Base-by-base conservation (phyloP, 2,888 invertebrate species). In the Cerastis leucographa region DNA sequence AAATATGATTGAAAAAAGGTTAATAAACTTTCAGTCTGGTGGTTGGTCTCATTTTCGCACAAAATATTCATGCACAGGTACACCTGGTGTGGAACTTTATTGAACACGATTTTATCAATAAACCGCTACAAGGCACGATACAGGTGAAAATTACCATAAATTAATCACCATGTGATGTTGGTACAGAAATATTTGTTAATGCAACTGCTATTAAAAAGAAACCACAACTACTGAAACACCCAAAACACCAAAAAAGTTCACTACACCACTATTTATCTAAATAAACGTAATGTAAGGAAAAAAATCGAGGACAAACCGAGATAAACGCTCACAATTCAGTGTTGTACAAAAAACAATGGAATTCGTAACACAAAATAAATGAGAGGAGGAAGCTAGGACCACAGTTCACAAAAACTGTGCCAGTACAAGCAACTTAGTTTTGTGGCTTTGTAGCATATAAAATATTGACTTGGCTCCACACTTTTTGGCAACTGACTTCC, bases 341-440 rank as follows among this genome's bases (percentile, higher is more conserved):
- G 81, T 83, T 78, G 79, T 86, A 88, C 89, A 85, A 89, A 88
- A 90, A 87, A 85, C 86, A 89, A 89, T 82, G 78, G 82, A 85
- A 76, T 72, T 71, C 35, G 68, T 76, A 67, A 68, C 42, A 68
- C 65, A 70, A 74, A 84, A 78, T 61, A 67, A 76, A 87, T 84
- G 71, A 42, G 66, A 66, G 40, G 59, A 75, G 71, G 74, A 83
- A 83, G 61, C 78, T 54, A 62, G 54, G 51, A 71, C 44, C 72
- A 56, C 40, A 67, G 71, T 74, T 73, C 66, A 66, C 74, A 85
- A 87, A 87, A 87, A 80, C 81, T 85, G 59, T 65, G 62, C 54
- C 73, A 61, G 71, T 79, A 69, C 80, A 71, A 76, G 74, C 54
- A 61, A 75, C 70, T 85, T 76, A 74, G 75, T 75, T 69, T 49